phyloP scores from a whole-genome alignment of 35 echinoderm and acorn worm genomes.

The Apostichopus californicus region DNA sequence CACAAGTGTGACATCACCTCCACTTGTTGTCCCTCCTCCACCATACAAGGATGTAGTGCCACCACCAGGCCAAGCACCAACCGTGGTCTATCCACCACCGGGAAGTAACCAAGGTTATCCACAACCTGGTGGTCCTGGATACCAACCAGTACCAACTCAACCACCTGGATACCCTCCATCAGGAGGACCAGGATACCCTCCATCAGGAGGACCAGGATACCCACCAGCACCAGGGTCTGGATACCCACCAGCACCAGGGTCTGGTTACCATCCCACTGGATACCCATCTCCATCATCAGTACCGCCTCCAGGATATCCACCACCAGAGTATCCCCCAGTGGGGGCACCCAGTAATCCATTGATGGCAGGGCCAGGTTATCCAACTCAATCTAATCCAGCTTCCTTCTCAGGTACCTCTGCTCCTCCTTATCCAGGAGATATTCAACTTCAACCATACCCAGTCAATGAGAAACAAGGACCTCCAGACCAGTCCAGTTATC shows the following conservation, averaged over 20 bases:
- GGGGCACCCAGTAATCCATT: not conserved
- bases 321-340: not conserved
- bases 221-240: not conserved
- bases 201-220: slow-evolving; percentile 3
- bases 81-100: not conserved
- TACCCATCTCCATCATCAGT: not conserved
- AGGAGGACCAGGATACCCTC: not conserved
- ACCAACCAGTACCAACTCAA: not conserved
- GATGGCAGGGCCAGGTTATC: not conserved
- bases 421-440: not conserved
- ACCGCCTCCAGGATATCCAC: not conserved
- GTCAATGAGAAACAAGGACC: not conserved
- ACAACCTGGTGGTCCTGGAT: not conserved
- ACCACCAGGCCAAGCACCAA: not conserved
- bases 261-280: not conserved
- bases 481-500: not conserved
- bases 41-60: not conserved
- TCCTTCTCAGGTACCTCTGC: too few species aligned
- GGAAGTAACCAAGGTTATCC: not conserved
- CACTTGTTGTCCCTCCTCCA: not conserved
- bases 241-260: not conserved
- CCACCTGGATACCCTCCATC: slow-evolving; percentile 2
- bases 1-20: not conserved
- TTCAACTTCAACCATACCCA: not conserved
- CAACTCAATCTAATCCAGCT: not conserved